Evolutionary conservation across 2,797 vertebrate genomes (phyloP).

Genomic region (Sphaeramia orbicularis): DNA sequence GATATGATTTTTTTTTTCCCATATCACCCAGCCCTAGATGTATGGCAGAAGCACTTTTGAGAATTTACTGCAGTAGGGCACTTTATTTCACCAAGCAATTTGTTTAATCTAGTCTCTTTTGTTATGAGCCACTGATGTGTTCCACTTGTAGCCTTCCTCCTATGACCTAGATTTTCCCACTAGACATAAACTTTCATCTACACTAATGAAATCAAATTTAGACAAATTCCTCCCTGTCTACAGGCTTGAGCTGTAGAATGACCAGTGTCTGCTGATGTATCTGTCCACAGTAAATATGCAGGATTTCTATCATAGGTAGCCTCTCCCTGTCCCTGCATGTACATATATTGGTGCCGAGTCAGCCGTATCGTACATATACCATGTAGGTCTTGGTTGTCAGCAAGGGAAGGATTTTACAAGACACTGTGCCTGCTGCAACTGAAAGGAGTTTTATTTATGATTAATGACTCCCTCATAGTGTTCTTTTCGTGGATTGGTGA

Average conservation of each 20-base stretch:
- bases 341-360: conserved; percentile 37
- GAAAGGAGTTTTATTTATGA: conserved; percentile 48
- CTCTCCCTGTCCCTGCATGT: conserved; percentile 1
- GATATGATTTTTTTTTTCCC: no score
- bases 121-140: not conserved
- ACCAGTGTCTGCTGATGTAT: conserved; percentile 5
- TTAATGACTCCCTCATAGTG: conserved; percentile 28
- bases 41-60: no score
- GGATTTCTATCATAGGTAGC: conserved; percentile 1
- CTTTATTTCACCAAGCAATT: no score
- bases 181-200: conserved; percentile 12
- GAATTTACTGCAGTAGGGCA: no score
- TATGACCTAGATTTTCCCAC: conserved; percentile 6
- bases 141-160: conserved; percentile 15
- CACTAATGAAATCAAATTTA: conserved; percentile 21
- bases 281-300: conserved; percentile 1
- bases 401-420: conserved; percentile 25
- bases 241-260: not conserved
- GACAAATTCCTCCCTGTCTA: not conserved
- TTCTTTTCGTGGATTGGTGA: conserved; percentile 32
- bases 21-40: no score
- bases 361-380: conserved; percentile 6
- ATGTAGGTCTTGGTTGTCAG: conserved; percentile 6
- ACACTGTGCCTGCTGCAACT: conserved; percentile 1
- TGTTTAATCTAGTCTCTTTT: conserved; percentile 12